Percentiles rank a stretch among this genome's conserved stretches.
Conservation (phyloP, 1,140 invertebrate species). For the Scaptomyza graminum region DNA sequence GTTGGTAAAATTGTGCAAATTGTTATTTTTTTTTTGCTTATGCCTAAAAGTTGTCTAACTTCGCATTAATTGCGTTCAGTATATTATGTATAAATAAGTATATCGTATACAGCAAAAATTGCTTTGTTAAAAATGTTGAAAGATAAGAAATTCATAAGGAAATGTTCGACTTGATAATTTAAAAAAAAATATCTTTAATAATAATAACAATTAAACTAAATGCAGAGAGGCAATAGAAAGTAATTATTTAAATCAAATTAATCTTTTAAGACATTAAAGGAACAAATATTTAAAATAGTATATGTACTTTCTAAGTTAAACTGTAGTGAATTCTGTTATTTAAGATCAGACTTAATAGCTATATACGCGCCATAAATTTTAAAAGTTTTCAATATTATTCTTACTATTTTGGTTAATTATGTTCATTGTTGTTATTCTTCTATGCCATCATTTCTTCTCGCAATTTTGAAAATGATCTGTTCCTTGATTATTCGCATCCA, state of each 20-base stretch:
- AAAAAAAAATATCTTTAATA: background rate
- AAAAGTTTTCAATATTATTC: slow-evolving; percentile 18
- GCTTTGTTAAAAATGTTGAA: slow-evolving; percentile 5
- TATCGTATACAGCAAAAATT: slow-evolving; percentile 16
- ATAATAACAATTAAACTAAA: background rate
- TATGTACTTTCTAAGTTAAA: slow-evolving; percentile 25
- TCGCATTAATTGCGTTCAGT: slow-evolving; percentile 46
- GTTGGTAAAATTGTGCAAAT: slow-evolving; percentile 74
- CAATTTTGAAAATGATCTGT: slow-evolving; percentile 22
- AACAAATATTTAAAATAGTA: slow-evolving; percentile 12
- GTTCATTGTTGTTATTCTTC: slow-evolving; percentile 18
- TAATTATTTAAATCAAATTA: background rate
- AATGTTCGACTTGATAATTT: background rate
- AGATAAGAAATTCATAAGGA: background rate
- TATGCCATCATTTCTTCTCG: slow-evolving; percentile 60
- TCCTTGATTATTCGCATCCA: slow-evolving; percentile 32
- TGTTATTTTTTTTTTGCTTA: slow-evolving; percentile 55
- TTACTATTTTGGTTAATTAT: slow-evolving; percentile 75
- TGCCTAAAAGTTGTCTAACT: slow-evolving; percentile 41
- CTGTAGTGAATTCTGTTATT: slow-evolving; percentile 33
- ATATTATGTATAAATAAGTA: slow-evolving; percentile 37
- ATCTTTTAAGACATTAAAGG: background rate
- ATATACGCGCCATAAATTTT: slow-evolving; percentile 42
- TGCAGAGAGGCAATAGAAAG: slow-evolving; percentile 1
- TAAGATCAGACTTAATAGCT: slow-evolving; percentile 58